Evolutionary conservation across 2,888 invertebrate genomes (phyloP).

Genomic region (Periphyllus acericola): DNA sequence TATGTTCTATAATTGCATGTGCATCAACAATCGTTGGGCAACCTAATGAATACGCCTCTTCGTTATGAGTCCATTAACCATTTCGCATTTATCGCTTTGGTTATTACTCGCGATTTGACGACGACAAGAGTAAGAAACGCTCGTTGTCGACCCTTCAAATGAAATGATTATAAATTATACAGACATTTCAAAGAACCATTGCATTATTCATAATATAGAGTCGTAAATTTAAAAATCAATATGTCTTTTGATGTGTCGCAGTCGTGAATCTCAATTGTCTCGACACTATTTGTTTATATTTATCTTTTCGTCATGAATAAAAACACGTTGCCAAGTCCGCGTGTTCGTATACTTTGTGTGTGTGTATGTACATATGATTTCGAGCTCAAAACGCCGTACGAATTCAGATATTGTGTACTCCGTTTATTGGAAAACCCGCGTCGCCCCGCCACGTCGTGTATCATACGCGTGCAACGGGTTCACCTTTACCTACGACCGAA

Average conservation of each 20-base stretch:
- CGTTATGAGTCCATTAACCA: conserved; percentile 12
- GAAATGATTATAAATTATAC: conserved; percentile 32
- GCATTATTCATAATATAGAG: conserved; percentile 37
- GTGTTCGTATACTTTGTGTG: neutral
- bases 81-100: conserved; percentile 22
- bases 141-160: neutral
- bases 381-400: neutral
- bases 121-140: neutral
- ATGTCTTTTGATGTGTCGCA: conserved; percentile 42
- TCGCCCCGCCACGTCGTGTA: neutral
- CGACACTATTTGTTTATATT: neutral
- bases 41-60: neutral
- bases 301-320: neutral
- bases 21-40: neutral
- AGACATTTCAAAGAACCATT: conserved; percentile 19
- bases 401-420: neutral
- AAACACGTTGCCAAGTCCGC: neutral
- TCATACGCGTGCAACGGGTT: neutral
- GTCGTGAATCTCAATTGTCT: conserved; percentile 22
- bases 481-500: neutral
- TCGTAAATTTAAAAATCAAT: conserved; percentile 47
- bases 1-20: neutral
- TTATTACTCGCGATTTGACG: neutral
- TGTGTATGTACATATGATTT: neutral
- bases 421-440: neutral